These are phyloP conservation scores for Notolepis coatsorum DNA, from an alignment of 2,797 vertebrate genomes.

Conservation along the genomic window DNA sequence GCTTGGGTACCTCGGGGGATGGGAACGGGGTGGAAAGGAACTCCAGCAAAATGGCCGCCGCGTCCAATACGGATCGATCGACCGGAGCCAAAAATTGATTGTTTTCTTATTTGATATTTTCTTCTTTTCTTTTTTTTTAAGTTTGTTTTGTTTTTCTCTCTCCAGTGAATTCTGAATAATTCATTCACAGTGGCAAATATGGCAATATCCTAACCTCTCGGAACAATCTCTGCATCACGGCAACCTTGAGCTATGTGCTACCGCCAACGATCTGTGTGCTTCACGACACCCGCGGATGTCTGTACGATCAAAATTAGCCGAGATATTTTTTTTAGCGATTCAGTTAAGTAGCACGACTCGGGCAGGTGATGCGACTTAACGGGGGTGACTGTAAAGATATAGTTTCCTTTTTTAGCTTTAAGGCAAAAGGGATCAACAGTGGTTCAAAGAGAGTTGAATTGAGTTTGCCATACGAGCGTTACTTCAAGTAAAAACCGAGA, in stretches of 20 bases:
- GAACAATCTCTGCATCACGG: constrained; percentile 77
- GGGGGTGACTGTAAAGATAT: constrained; percentile 72
- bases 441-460: constrained; percentile 76
- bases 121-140: too few species aligned
- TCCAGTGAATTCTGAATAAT: constrained; percentile 72
- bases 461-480: constrained; percentile 70
- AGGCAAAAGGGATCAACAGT: constrained; percentile 83
- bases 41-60: too few species aligned
- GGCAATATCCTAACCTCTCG: constrained; percentile 73
- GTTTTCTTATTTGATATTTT: too few species aligned
- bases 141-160: too few species aligned
- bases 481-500: constrained; percentile 80
- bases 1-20: too few species aligned
- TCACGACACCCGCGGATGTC: constrained; percentile 61
- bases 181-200: constrained; percentile 81
- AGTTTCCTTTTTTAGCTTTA: constrained; percentile 68
- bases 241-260: constrained; percentile 76
- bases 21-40: too few species aligned
- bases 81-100: constrained; percentile 71
- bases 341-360: constrained; percentile 64
- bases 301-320: constrained; percentile 53
- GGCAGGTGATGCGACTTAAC: constrained; percentile 53
- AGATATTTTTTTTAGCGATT: constrained; percentile 44
- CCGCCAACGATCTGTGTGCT: constrained; percentile 69
- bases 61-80: too few species aligned